Evolutionary conservation across 2,888 invertebrate species (phyloP).

Genomic region (Schrankia costaestrigalis): DNA sequence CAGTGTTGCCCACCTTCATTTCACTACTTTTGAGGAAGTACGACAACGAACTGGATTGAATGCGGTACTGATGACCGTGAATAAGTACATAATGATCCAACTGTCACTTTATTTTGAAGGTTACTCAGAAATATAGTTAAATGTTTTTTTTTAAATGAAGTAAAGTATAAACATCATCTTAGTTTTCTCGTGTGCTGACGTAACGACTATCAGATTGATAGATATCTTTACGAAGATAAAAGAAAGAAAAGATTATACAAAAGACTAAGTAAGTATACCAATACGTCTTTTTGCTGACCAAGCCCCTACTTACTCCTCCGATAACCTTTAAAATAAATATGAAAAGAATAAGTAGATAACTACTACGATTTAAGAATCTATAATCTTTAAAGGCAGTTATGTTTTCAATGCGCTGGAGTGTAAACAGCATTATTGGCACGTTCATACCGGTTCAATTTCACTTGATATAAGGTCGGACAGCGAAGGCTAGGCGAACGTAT

Average conservation of each 20-base stretch:
- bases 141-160: no score
- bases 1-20: conserved; percentile 23
- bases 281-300: no score
- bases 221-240: no score
- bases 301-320: no score
- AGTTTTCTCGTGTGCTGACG: no score
- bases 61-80: conserved; percentile 22
- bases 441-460: conserved; percentile 70
- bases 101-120: conserved; percentile 22
- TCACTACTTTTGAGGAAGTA: conserved; percentile 27
- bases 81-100: conserved; percentile 16
- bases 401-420: conserved; percentile 43
- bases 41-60: conserved; percentile 15
- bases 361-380: not conserved
- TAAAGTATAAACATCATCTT: no score
- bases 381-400: conserved; percentile 1
- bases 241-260: no score
- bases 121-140: conserved; percentile 16
- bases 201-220: no score
- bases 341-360: no score
- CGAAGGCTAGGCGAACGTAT: conserved; percentile 67
- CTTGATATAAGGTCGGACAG: conserved; percentile 69
- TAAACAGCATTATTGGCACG: conserved; percentile 40
- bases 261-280: no score
- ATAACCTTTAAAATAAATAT: no score